Conservation (phyloP, 2,888 invertebrate genomes). For the Ornithoptera alexandrae region DNA sequence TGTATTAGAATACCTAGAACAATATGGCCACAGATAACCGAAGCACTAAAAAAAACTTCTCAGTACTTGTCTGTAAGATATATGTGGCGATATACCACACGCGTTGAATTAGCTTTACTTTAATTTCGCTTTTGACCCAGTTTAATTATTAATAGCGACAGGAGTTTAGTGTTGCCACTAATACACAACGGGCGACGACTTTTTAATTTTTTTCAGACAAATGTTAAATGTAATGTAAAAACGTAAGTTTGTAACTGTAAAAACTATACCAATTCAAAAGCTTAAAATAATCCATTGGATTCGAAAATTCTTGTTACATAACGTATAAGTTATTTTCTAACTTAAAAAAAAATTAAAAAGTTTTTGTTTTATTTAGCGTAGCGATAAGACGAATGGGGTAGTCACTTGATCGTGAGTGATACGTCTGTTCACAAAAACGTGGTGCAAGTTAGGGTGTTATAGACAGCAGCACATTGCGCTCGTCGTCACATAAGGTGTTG, state of each 20-base stretch:
- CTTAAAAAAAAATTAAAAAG: background rate
- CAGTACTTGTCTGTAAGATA: slow-evolving; percentile 8
- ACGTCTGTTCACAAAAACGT: too few species aligned
- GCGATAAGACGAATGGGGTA: too few species aligned
- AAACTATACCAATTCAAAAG: too few species aligned
- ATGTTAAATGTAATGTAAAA: too few species aligned
- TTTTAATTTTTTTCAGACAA: background rate
- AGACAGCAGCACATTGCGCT: too few species aligned
- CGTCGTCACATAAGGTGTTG: too few species aligned
- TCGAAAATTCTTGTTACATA: too few species aligned
- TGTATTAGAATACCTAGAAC: slow-evolving; percentile 8
- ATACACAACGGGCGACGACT: slow-evolving; percentile 5
- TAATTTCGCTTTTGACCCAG: slow-evolving; percentile 47
- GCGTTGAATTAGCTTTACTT: slow-evolving; percentile 42
- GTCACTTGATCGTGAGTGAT: too few species aligned
- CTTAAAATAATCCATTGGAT: too few species aligned
- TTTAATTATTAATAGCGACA: slow-evolving; percentile 34
- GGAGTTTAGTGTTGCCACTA: slow-evolving; percentile 16
- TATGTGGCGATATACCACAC: slow-evolving; percentile 42
- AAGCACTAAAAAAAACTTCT: slow-evolving; percentile 1
- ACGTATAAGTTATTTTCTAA: too few species aligned
- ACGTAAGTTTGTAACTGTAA: too few species aligned
- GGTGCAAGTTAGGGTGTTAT: too few species aligned
- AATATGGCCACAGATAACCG: slow-evolving; percentile 19
- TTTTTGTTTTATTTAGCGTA: background rate